phyloP scores from a whole-genome alignment of 1,140 invertebrate species.

The Archegozetes longisetosus region DNA sequence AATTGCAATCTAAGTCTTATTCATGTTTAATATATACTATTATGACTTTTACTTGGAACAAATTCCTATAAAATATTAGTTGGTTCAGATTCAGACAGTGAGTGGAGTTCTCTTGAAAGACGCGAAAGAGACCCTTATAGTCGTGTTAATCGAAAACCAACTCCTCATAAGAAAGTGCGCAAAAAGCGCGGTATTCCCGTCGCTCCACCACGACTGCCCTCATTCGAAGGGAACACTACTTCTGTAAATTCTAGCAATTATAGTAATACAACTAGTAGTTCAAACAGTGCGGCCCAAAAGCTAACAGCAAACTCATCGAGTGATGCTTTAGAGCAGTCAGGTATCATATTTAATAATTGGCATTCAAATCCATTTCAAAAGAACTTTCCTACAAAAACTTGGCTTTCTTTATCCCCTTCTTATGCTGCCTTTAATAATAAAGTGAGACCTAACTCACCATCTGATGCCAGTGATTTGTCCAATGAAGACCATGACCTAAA shows the following conservation, averaged over 20 bases:
- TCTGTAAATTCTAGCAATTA: slow-evolving; percentile 17
- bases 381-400: neutral
- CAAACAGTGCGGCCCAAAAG: neutral
- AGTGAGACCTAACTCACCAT: neutral
- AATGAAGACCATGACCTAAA: slow-evolving; percentile 18
- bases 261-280: neutral
- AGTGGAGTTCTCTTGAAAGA: slow-evolving; percentile 60
- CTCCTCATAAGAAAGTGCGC: slow-evolving; percentile 43
- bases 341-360: neutral
- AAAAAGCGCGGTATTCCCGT: slow-evolving; percentile 57
- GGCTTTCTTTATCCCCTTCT: neutral
- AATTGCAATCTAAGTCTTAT: neutral
- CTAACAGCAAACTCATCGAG: neutral
- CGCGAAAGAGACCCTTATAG: slow-evolving; percentile 31
- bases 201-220: slow-evolving; percentile 64
- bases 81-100: slow-evolving; percentile 56
- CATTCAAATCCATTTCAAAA: slow-evolving; percentile 1
- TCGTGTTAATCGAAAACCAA: slow-evolving; percentile 47
- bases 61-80: slow-evolving; percentile 4
- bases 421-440: neutral
- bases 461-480: slow-evolving; percentile 18
- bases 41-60: neutral
- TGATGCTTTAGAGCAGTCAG: neutral
- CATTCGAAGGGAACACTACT: slow-evolving; percentile 23
- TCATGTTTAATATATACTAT: neutral